Percentiles rank a stretch among this genome's conserved stretches.
Conservation (phyloP, 2,888 invertebrate species). For the Drosophila quasianomalipes region DNA sequence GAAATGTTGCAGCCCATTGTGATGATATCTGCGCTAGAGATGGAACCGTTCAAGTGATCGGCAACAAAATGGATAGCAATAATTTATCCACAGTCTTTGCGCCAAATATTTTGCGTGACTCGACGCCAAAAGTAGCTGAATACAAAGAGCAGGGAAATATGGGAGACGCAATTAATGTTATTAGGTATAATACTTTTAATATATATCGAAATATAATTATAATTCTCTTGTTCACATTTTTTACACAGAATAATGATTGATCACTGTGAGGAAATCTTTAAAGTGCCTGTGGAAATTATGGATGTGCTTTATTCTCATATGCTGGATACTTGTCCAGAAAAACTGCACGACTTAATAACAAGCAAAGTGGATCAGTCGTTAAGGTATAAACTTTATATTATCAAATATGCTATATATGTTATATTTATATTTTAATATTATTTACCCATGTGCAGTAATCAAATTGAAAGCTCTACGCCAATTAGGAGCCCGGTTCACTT, state of each 20-base stretch:
- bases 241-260: conserved; percentile 88
- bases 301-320: conserved; percentile 95
- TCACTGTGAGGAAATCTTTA: conserved; percentile 90
- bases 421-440: not conserved
- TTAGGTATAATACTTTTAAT: conserved; percentile 86
- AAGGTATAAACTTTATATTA: conserved; percentile 23
- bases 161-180: conserved; percentile 96
- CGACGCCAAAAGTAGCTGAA: conserved; percentile 45
- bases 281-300: conserved; percentile 92
- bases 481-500: not conserved
- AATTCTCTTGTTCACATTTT: not conserved
- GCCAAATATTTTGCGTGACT: conserved; percentile 94
- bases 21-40: conserved; percentile 75
- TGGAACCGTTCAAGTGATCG: conserved; percentile 84
- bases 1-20: conserved; percentile 86
- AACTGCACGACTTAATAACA: conserved; percentile 88
- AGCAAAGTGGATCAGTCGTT: conserved; percentile 42
- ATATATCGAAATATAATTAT: not conserved
- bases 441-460: conserved; percentile 6
- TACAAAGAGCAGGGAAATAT: conserved; percentile 85
- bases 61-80: conserved; percentile 97
- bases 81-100: conserved; percentile 97
- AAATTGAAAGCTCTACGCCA: not conserved
- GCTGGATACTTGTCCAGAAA: conserved; percentile 93
- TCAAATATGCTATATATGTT: not conserved